These are phyloP conservation scores for Procapra przewalskii DNA, from an alignment of 2,113 vertebrate species.

Conservation along the genomic window DNA sequence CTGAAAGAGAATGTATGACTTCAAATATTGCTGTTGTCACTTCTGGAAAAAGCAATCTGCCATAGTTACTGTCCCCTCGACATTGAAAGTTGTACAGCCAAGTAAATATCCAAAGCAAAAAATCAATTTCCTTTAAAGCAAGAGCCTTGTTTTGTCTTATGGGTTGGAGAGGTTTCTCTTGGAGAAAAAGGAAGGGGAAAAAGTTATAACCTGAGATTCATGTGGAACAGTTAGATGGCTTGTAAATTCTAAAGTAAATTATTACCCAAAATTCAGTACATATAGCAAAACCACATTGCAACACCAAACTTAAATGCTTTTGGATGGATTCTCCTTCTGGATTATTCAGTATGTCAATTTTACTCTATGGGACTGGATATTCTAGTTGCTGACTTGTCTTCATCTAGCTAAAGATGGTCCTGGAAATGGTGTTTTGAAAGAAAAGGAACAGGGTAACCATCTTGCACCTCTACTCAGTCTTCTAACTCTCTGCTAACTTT, in stretches of 20 bases:
- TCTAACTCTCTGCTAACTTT: neutral
- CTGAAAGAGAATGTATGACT: neutral
- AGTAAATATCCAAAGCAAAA: slow-evolving; percentile 23
- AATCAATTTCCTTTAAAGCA: neutral
- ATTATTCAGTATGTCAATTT: neutral
- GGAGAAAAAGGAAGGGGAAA: neutral
- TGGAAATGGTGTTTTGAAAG: neutral
- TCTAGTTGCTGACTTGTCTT: neutral
- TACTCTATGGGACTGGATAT: neutral
- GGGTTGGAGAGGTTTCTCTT: neutral
- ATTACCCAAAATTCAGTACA: neutral
- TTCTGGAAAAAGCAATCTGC: neutral
- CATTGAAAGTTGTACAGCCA: neutral
- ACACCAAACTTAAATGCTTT: slow-evolving; percentile 2
- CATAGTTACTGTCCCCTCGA: neutral
- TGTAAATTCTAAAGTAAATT: slow-evolving; percentile 20
- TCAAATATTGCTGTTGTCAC: neutral
- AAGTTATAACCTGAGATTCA: neutral
- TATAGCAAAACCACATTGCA: neutral
- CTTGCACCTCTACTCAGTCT: neutral
- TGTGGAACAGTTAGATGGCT: neutral
- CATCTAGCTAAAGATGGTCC: neutral
- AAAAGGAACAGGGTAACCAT: neutral
- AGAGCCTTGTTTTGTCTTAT: neutral
- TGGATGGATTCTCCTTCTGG: neutral